Evolutionary conservation across 1,140 invertebrate genomes (phyloP).

Genomic region (Bombus confusus): DNA sequence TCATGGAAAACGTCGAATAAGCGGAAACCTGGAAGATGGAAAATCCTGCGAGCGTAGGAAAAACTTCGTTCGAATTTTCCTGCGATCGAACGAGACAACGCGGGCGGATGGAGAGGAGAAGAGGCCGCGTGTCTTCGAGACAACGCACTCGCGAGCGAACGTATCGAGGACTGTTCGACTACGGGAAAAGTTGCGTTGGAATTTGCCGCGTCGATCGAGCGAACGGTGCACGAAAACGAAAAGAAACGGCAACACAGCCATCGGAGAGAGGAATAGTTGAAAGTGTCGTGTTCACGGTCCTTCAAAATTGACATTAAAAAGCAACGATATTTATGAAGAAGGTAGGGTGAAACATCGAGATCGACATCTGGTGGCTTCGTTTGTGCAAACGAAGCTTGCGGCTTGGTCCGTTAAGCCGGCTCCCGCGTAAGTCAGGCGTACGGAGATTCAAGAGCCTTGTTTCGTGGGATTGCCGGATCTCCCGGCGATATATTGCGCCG

Average conservation of each 20-base stretch:
- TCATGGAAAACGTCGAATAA: constrained; percentile 14
- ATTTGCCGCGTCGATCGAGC: not conserved
- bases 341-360: constrained; percentile 78
- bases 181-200: not conserved
- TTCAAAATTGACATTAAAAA: not conserved
- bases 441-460: constrained; percentile 79
- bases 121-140: not conserved
- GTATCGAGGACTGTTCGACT: no score
- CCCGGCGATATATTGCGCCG: constrained; percentile 51
- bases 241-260: not conserved
- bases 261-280: not conserved
- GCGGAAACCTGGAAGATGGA: constrained; percentile 8
- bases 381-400: constrained; percentile 75
- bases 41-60: not conserved
- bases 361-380: constrained; percentile 80
- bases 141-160: not conserved
- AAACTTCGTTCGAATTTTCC: no score
- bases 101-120: no score
- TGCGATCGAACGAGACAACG: not conserved
- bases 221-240: not conserved
- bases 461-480: constrained; percentile 79
- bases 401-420: constrained; percentile 79
- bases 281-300: no score
- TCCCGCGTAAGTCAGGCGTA: constrained; percentile 81
- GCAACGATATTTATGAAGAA: constrained; percentile 38